Evolutionary conservation across 2,797 vertebrate genomes (phyloP).

Genomic region (Rhynchonycteris naso): DNA sequence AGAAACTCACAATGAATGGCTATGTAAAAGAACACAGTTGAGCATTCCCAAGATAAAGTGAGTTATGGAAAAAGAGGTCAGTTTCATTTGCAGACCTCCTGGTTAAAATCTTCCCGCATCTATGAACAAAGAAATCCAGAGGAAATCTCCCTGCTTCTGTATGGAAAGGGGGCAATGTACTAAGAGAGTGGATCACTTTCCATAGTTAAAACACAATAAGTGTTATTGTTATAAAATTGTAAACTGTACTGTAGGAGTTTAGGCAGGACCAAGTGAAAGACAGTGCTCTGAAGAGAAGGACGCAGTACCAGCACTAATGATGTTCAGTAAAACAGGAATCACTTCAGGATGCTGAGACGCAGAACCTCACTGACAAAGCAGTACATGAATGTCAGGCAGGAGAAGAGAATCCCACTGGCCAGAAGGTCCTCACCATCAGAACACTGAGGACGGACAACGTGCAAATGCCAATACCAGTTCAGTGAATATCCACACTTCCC

Average conservation of each 20-base stretch:
- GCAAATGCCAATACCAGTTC: neutral
- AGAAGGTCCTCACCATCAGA: accelerated
- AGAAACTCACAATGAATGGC: neutral
- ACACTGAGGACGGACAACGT: neutral
- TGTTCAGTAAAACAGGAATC: neutral
- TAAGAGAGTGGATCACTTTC: neutral
- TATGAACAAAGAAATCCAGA: neutral
- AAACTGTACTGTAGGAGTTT: neutral
- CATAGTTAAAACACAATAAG: neutral
- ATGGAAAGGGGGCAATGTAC: neutral
- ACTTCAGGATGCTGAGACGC: accelerated
- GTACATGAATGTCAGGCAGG: accelerated
- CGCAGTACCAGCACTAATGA: accelerated
- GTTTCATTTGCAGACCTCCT: neutral
- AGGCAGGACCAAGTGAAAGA: neutral
- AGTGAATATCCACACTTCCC: neutral
- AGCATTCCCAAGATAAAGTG: neutral
- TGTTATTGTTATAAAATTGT: neutral
- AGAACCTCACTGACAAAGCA: too few species aligned
- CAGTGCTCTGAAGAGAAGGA: accelerated
- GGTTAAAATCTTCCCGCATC: neutral
- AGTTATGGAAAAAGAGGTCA: neutral
- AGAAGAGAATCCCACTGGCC: neutral
- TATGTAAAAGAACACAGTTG: neutral
- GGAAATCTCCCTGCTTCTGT: neutral